These are phyloP conservation scores for Athrips mouffetella DNA, from an alignment of 2,888 invertebrate species.

Conservation along the genomic window DNA sequence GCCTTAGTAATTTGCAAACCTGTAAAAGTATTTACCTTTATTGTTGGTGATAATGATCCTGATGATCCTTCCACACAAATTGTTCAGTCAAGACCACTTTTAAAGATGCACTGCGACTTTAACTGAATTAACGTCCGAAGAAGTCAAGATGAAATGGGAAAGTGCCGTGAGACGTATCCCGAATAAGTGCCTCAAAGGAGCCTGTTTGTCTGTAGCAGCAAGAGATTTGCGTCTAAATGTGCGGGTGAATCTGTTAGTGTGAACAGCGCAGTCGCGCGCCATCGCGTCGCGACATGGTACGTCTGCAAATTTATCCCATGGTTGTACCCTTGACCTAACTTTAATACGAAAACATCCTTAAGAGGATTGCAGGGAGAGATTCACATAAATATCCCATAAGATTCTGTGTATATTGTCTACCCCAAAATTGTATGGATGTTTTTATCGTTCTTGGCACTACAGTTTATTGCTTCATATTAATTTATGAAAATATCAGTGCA, in stretches of 20 bases:
- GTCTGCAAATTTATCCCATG: conserved; percentile 4
- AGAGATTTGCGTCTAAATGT: background rate
- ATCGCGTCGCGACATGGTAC: background rate
- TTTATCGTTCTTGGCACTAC: no score
- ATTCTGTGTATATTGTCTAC: background rate
- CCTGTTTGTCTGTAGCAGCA: conserved; percentile 1
- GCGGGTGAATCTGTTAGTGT: background rate
- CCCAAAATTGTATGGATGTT: no score
- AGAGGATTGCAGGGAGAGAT: background rate
- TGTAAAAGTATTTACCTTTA: conserved; percentile 43
- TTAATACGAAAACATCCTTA: conserved; percentile 5
- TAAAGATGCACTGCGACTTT: background rate
- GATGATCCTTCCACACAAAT: background rate
- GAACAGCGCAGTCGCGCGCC: background rate
- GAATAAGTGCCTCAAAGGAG: background rate
- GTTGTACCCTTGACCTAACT: background rate
- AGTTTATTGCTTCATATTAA: no score
- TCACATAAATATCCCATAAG: background rate
- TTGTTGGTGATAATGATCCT: background rate
- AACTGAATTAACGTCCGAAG: no score
- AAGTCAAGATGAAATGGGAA: background rate
- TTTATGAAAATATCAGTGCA: no score
- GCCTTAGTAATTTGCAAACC: conserved; percentile 97
- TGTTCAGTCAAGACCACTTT: background rate
- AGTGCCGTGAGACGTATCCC: background rate